phyloP scores from a whole-genome alignment of 2,888 invertebrate genomes.

The Frankliniella intonsa region DNA sequence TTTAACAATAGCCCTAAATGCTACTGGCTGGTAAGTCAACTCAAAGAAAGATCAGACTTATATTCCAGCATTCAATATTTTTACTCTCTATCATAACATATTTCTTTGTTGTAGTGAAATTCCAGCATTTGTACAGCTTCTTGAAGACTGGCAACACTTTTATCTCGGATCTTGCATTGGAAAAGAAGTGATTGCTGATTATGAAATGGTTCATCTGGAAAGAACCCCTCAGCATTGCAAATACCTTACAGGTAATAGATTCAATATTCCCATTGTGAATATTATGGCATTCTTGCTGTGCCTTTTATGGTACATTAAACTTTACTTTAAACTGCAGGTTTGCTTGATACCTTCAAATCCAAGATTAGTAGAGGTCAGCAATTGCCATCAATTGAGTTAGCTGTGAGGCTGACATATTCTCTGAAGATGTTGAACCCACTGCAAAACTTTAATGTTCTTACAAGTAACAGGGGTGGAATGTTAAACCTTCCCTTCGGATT shows the following conservation, averaged over 20 bases:
- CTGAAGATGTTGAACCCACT: conserved; percentile 59
- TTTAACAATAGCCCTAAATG: conserved; percentile 73
- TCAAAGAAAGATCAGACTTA: not conserved
- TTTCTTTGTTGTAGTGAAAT: conserved; percentile 53
- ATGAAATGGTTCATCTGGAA: conserved; percentile 83
- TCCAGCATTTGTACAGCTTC: conserved; percentile 82
- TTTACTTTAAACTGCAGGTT: conserved; percentile 46
- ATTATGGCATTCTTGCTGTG: conserved; percentile 4
- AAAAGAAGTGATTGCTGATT: conserved; percentile 71
- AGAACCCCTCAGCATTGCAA: conserved; percentile 73
- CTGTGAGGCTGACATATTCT: conserved; percentile 50
- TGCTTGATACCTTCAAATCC: conserved; percentile 83
- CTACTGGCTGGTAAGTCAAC: conserved; percentile 62
- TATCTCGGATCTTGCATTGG: conserved; percentile 77
- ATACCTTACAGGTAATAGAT: conserved; percentile 63
- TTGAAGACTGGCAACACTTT: conserved; percentile 73
- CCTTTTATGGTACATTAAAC: conserved; percentile 18
- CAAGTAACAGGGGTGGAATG: conserved; percentile 37
- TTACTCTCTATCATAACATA: not conserved
- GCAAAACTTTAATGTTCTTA: not conserved
- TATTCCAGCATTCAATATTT: not conserved
- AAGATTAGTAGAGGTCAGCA: conserved; percentile 61
- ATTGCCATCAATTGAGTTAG: conserved; percentile 50
- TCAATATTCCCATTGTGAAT: not conserved
- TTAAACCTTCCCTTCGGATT: conserved; percentile 78